Evolutionary conservation across 2,797 vertebrate species (phyloP).

Genomic region (Acridotheres tristis): DNA sequence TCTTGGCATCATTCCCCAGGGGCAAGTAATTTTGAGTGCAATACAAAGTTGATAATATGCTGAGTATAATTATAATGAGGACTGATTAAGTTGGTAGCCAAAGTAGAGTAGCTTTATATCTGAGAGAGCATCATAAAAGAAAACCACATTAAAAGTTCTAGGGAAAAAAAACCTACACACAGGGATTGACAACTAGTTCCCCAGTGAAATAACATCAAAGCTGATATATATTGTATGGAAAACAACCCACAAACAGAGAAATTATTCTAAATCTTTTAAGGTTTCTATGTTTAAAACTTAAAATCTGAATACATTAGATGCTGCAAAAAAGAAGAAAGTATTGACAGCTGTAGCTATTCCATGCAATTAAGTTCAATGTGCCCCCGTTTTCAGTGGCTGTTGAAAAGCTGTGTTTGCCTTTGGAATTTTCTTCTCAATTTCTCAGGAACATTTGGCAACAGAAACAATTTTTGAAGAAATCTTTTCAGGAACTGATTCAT

Average conservation of each 20-base stretch:
- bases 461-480: conserved; percentile 21
- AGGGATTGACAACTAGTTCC: conserved; percentile 47
- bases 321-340: conserved; percentile 28
- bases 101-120: conserved; percentile 52
- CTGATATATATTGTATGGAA: conserved; percentile 47
- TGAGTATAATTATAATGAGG: conserved; percentile 58
- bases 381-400: neutral
- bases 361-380: conserved; percentile 13
- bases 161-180: neutral
- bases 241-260: conserved; percentile 56
- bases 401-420: conserved; percentile 8
- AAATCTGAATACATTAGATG: conserved; percentile 41
- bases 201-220: conserved; percentile 62
- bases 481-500: conserved; percentile 56
- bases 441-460: conserved; percentile 29
- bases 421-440: conserved; percentile 38
- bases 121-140: conserved; percentile 57
- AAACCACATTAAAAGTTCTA: conserved; percentile 45
- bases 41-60: conserved; percentile 52
- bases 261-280: conserved; percentile 60
- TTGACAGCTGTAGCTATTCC: conserved; percentile 50
- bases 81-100: conserved; percentile 62
- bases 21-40: conserved; percentile 53
- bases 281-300: conserved; percentile 53
- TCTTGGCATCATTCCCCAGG: conserved; percentile 28